phyloP scores from a whole-genome alignment of 2,797 vertebrate genomes.

The Tapirus indicus region DNA sequence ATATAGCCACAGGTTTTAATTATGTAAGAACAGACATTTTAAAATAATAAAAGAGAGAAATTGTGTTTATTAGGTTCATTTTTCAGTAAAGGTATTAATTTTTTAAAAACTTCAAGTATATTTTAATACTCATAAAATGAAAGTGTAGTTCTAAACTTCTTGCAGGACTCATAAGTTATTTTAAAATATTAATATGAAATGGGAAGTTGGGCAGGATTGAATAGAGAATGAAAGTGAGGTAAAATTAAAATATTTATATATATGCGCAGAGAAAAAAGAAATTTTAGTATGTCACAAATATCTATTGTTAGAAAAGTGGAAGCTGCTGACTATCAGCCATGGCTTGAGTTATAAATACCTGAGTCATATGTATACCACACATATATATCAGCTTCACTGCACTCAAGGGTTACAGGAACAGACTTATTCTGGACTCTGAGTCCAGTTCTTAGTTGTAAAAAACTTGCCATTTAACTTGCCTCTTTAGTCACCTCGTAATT shows the following conservation, averaged over 20 bases:
- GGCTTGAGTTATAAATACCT: neutral
- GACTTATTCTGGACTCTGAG: neutral
- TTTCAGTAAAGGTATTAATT: slow-evolving; percentile 44
- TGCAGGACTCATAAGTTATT: neutral
- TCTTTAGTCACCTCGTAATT: slow-evolving; percentile 39
- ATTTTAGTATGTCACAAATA: neutral
- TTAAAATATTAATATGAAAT: slow-evolving; percentile 23
- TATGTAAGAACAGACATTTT: neutral
- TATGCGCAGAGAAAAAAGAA: neutral
- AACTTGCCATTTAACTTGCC: neutral
- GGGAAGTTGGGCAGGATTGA: neutral
- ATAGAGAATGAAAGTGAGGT: slow-evolving; percentile 6
- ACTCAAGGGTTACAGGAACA: neutral
- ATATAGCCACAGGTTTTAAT: slow-evolving; percentile 8
- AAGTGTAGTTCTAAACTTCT: slow-evolving; percentile 13
- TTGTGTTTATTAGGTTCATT: slow-evolving; percentile 38
- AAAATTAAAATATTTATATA: slow-evolving; percentile 44
- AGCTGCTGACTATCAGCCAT: neutral
- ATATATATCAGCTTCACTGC: neutral
- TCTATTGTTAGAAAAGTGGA: neutral
- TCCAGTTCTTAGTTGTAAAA: neutral
- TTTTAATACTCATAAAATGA: slow-evolving; percentile 42
- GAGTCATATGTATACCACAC: neutral
- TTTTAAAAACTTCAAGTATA: neutral
- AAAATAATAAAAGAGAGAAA: slow-evolving; percentile 51